Percentiles rank a stretch among this genome's conserved stretches.
phyloP scores from a whole-genome alignment of 1,140 invertebrate species.

The Epicauta chinensis region DNA sequence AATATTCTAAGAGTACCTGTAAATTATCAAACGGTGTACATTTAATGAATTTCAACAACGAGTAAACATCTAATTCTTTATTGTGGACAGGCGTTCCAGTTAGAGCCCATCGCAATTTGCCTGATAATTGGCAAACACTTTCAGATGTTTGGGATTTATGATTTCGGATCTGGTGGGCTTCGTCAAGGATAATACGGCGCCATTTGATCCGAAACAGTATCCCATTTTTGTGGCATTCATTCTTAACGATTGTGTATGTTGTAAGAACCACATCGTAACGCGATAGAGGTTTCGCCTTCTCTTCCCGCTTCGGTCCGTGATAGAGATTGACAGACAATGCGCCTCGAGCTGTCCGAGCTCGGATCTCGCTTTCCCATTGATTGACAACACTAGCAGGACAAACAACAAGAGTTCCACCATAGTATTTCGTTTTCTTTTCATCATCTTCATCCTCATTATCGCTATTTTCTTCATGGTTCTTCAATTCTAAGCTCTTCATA shows the following conservation, averaged over 20 bases:
- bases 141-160: too few relatives aligned
- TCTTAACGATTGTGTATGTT: constrained; percentile 64
- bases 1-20: too few relatives aligned
- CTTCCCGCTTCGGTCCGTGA: constrained; percentile 73
- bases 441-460: constrained; percentile 42
- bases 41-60: constrained; percentile 76
- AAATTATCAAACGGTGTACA: constrained; percentile 82
- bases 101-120: constrained; percentile 70
- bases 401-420: too few relatives aligned
- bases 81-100: constrained; percentile 97
- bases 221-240: too few relatives aligned
- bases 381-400: too few relatives aligned
- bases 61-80: constrained; percentile 81
- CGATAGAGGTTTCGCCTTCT: constrained; percentile 51
- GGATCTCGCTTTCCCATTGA: too few relatives aligned
- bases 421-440: too few relatives aligned
- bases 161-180: too few relatives aligned
- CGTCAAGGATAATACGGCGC: too few relatives aligned
- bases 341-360: too few relatives aligned
- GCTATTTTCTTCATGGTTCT: constrained; percentile 26
- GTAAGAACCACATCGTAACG: constrained; percentile 67
- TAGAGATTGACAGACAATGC: too few relatives aligned
- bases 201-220: too few relatives aligned
- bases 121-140: constrained; percentile 53
- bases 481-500: constrained; percentile 42